Conservation (phyloP, 2,888 invertebrate genomes). For the Flexamia atlantica region DNA sequence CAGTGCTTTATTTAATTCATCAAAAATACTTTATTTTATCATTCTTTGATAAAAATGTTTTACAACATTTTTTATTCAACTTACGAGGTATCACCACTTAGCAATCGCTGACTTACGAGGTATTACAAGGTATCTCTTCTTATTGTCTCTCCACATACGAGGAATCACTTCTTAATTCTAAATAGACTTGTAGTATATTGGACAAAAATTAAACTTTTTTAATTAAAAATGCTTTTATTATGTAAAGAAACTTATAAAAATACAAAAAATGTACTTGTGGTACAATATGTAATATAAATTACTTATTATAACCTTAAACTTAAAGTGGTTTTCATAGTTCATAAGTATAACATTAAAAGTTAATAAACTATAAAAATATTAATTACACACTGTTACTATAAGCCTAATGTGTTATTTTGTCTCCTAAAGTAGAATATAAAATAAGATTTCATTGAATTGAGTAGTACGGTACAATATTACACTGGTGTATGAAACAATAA, state of each 20-base stretch:
- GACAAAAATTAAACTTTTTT: background rate
- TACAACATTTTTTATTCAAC: constrained; percentile 3
- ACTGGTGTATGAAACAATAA: too few species aligned
- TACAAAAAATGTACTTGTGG: background rate
- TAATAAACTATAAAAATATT: too few species aligned
- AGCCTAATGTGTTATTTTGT: too few species aligned
- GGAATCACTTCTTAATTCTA: background rate
- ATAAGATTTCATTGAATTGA: too few species aligned
- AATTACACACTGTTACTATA: too few species aligned
- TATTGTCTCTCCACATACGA: constrained; percentile 2
- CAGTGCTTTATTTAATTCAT: background rate
- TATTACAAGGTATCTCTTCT: constrained; percentile 9
- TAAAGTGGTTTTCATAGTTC: too few species aligned
- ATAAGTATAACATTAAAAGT: too few species aligned
- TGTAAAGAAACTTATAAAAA: background rate
- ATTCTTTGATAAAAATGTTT: background rate
- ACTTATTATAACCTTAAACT: too few species aligned
- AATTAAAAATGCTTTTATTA: background rate
- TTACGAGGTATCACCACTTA: constrained; percentile 15
- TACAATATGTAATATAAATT: background rate
- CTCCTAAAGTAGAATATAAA: too few species aligned
- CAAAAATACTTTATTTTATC: background rate
- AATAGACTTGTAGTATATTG: background rate
- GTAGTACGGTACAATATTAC: too few species aligned
- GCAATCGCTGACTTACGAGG: background rate